A percentile compares a stretch with the other conserved stretches of the same genome.
Evolutionary conservation across 2,797 vertebrate species (phyloP).

Genomic region (Arremon aurantiirostris): DNA sequence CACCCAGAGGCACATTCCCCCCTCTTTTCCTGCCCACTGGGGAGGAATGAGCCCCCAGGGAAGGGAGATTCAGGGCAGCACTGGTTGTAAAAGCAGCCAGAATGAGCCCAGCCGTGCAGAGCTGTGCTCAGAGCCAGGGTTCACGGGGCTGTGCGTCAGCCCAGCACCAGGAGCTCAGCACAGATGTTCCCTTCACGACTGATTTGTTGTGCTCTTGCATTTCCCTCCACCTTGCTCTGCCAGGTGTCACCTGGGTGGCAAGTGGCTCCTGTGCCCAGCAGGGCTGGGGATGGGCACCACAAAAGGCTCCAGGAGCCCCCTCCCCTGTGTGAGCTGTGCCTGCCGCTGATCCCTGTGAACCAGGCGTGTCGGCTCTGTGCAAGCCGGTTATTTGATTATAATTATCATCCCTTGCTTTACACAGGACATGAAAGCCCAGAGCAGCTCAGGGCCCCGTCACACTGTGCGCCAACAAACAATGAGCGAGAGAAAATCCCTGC

Average conservation of each 20-base stretch:
- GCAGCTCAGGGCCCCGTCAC: conserved; percentile 19
- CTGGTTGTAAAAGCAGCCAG: not conserved
- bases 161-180: not conserved
- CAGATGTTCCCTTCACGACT: not conserved
- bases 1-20: not conserved
- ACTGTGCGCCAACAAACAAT: not conserved
- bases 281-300: not conserved
- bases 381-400: conserved; percentile 1
- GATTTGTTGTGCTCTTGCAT: not conserved
- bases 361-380: not conserved
- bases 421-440: conserved; percentile 30
- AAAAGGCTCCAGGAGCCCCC: not conserved
- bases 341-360: not conserved
- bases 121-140: rapidly evolving
- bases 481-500: not conserved
- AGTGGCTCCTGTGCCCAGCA: not conserved
- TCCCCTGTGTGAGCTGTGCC: not conserved
- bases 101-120: not conserved
- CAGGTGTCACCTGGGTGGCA: not conserved
- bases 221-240: not conserved
- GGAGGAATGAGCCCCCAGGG: not conserved
- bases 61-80: not conserved
- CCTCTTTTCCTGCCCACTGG: not conserved
- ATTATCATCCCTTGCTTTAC: conserved; percentile 36
- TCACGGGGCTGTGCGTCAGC: not conserved